Base-by-base conservation (phyloP, 2,797 vertebrate species). In the Garrulus glandarius region DNA sequence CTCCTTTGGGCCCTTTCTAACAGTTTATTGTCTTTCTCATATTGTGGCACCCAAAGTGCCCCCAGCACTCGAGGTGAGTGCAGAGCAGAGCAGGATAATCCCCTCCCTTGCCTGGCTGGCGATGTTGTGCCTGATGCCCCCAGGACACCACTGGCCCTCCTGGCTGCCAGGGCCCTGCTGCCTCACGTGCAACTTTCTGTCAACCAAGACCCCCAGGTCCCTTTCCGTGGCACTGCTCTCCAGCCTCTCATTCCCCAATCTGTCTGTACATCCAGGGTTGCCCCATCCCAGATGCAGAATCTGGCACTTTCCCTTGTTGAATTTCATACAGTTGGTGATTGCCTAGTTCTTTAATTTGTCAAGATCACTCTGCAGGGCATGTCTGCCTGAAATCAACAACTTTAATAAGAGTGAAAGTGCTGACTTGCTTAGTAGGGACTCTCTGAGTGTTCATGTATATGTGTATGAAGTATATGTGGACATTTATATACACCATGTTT, bases 21-120 rank as follows among this genome's bases (percentile, higher is more conserved):
- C 4, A 56, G 13, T 30, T 56, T 15, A 37, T 12, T 21, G 5
- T 30, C 13, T 47, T 56, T 64, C 7, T 56, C 10, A 5, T 21
- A 21, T 14, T 65, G 17, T 34, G 36, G 9, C 11, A 13, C 9
- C 43, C 21, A 9, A 34, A 39, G 16, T 72, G 16, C 21, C 2
- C 7, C 4, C 41, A 84, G 2, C 1, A 47, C 5, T 55, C 0
- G 0, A 24, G 34, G 4, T 20, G 10, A 63, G 29, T 1, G 1
- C 57, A 63, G 49, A 63, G 34, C 41, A 63, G 41, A 39, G 34
- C 1, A 0, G 59, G 49, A 55, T 34, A 64, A 55, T 72, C 34
- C 59, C 68, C 29, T 72, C 24, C 27, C 34, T 39, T 55, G 80
- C 41, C 57, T 0, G 0, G 34, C 39, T 46, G 80, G 1, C 0